Conservation (phyloP, 1,140 invertebrate genomes). For the Formica exsecta region DNA sequence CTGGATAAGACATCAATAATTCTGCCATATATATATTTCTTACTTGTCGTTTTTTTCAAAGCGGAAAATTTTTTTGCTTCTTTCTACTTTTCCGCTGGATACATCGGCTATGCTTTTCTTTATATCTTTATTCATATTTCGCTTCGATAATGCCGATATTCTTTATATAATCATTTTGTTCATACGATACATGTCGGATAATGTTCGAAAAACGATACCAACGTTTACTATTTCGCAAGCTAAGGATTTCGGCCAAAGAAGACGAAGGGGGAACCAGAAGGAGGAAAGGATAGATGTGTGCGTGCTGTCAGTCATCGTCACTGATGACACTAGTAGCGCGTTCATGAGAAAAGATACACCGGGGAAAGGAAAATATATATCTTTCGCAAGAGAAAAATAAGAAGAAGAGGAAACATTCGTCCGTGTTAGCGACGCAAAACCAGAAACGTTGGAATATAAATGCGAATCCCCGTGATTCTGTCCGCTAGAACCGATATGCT, state of each 20-base stretch:
- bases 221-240: conserved; percentile 18
- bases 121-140: conserved; percentile 16
- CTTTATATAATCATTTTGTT: background rate
- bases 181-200: background rate
- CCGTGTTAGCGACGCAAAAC: background rate
- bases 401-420: background rate
- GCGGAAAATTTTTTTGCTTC: too few species aligned
- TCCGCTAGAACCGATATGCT: conserved; percentile 28
- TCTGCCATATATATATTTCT: background rate
- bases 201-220: conserved; percentile 14
- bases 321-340: background rate
- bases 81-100: too few species aligned
- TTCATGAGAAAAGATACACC: background rate
- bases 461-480: background rate
- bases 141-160: conserved; percentile 4
- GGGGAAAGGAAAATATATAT: background rate
- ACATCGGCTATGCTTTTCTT: background rate
- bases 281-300: background rate
- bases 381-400: background rate
- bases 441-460: conserved; percentile 33
- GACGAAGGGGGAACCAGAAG: background rate
- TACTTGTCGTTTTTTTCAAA: background rate
- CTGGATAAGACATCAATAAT: background rate
- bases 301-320: background rate
- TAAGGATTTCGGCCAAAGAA: background rate